Evolutionary conservation across 2,888 invertebrate genomes (phyloP).

Genomic region (Platycnemis pennipes): DNA sequence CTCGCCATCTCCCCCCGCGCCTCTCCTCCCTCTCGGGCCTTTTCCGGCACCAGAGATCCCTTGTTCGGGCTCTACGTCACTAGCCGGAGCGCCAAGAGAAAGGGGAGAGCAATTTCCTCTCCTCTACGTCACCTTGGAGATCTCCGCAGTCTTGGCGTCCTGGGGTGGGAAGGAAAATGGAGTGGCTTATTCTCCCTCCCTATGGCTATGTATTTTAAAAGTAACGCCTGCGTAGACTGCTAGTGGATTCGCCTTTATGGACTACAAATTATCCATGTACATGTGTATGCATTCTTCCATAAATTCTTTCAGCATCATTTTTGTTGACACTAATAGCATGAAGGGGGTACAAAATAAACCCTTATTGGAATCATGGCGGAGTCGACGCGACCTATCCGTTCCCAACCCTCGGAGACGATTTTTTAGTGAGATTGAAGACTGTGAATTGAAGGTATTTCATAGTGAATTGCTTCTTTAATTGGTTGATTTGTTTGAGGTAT

Average conservation of each 20-base stretch:
- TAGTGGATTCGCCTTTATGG: not conserved
- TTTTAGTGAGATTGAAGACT: too few relatives aligned
- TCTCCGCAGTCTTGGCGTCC: not conserved
- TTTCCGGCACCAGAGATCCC: constrained; percentile 31
- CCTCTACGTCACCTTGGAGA: constrained; percentile 50
- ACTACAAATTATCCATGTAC: too few relatives aligned
- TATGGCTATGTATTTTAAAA: not conserved
- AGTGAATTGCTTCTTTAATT: too few relatives aligned
- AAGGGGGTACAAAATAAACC: too few relatives aligned
- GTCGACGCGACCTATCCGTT: too few relatives aligned
- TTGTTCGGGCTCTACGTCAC: constrained; percentile 20
- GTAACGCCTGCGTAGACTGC: not conserved
- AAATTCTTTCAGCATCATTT: too few relatives aligned
- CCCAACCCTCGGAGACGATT: too few relatives aligned
- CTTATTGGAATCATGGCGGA: too few relatives aligned
- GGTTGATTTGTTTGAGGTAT: too few relatives aligned
- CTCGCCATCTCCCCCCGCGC: not conserved
- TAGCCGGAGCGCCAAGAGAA: not conserved
- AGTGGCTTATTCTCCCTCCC: not conserved
- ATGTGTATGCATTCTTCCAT: too few relatives aligned
- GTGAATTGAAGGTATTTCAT: too few relatives aligned
- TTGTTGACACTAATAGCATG: too few relatives aligned
- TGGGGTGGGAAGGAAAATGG: not conserved
- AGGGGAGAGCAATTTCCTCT: constrained; percentile 53
- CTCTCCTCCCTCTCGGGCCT: not conserved